Evolutionary conservation across 1,140 invertebrate species (phyloP).

Genomic region (Pissodes strobi): DNA sequence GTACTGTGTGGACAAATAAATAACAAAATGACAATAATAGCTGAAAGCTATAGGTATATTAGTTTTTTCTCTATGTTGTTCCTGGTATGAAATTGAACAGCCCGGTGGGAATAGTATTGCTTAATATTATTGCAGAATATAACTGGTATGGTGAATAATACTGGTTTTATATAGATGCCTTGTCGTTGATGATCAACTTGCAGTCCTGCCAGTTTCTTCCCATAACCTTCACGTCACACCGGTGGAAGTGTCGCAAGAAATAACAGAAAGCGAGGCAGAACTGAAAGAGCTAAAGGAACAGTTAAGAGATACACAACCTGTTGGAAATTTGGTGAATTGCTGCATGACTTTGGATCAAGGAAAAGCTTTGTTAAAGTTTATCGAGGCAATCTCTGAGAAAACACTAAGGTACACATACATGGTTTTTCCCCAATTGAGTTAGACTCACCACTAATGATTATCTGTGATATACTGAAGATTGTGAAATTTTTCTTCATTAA

Average conservation of each 20-base stretch:
- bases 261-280: conserved; percentile 61
- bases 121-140: too few relatives aligned
- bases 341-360: conserved; percentile 95
- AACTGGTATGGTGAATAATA: too few relatives aligned
- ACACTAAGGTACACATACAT: conserved; percentile 63
- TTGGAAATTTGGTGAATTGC: conserved; percentile 85
- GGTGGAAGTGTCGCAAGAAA: conserved; percentile 58
- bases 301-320: conserved; percentile 82
- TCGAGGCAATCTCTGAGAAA: conserved; percentile 95
- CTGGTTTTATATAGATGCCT: conserved; percentile 68
- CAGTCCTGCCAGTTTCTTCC: conserved; percentile 90
- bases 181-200: conserved; percentile 92
- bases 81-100: too few relatives aligned
- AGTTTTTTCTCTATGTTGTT: too few relatives aligned
- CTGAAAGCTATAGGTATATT: too few relatives aligned
- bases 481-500: background rate
- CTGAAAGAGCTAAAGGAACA: conserved; percentile 75
- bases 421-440: background rate
- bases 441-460: background rate
- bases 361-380: conserved; percentile 90
- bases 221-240: conserved; percentile 80
- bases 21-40: too few relatives aligned
- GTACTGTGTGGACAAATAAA: too few relatives aligned
- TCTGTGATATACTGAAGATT: background rate
- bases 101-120: too few relatives aligned